Percentiles rank a stretch among this genome's conserved stretches.
Conservation (phyloP, 2,797 vertebrate species). For the Periophthalmus magnuspinnatus region DNA sequence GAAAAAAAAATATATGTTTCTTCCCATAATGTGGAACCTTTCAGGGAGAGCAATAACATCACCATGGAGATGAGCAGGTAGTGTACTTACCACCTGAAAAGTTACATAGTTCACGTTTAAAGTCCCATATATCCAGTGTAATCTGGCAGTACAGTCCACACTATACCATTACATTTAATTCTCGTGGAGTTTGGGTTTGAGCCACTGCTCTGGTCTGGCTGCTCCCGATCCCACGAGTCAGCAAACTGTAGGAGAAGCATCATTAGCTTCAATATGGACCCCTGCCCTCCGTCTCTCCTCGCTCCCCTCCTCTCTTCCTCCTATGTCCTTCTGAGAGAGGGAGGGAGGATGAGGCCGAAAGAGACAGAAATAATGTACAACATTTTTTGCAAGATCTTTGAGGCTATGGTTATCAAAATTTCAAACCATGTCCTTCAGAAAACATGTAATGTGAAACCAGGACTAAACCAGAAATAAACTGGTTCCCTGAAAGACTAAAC, state of each 20-base stretch:
- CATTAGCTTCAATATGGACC: slow-evolving; percentile 71
- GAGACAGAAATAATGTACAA: neutral
- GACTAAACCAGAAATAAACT: too few species aligned
- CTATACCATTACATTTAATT: too few species aligned
- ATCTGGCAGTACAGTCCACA: neutral
- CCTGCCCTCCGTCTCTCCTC: slow-evolving; percentile 24
- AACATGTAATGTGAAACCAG: too few species aligned
- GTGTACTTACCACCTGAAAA: too few species aligned
- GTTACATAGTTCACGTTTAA: too few species aligned
- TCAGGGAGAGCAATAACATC: too few species aligned
- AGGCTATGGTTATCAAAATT: too few species aligned
- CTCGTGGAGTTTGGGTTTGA: slow-evolving; percentile 8
- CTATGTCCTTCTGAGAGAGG: neutral
- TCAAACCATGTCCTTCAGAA: too few species aligned
- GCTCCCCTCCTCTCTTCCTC: slow-evolving; percentile 10
- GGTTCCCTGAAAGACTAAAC: too few species aligned
- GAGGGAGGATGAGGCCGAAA: neutral
- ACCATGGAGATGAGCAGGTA: too few species aligned
- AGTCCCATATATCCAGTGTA: neutral
- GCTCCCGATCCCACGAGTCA: slow-evolving; percentile 60
- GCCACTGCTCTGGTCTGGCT: slow-evolving; percentile 37
- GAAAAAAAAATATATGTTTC: too few species aligned
- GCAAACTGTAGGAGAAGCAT: slow-evolving; percentile 69
- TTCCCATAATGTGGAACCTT: too few species aligned
- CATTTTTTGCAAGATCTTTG: neutral